Percentiles rank a stretch among this genome's conserved stretches.
These are phyloP conservation scores for Lymantria dispar DNA, from an alignment of 2,888 invertebrate genomes.

Conservation along the genomic window DNA sequence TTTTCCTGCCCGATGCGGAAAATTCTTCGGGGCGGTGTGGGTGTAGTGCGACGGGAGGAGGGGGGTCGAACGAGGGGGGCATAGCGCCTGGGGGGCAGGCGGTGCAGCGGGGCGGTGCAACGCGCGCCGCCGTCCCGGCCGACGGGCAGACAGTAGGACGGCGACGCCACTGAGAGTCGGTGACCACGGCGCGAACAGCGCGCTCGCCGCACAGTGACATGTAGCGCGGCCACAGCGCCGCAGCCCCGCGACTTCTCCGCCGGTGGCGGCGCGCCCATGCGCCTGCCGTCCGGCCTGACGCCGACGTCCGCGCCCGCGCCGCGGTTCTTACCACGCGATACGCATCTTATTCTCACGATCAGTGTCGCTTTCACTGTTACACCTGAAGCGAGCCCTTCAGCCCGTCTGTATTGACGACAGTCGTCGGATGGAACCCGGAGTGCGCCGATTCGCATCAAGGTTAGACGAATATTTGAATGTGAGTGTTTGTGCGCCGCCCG, in stretches of 20 bases:
- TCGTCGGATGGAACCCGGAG: slow-evolving; percentile 81
- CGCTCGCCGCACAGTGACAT: slow-evolving; percentile 79
- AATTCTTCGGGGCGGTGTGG: slow-evolving; percentile 80
- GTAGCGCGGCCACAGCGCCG: slow-evolving; percentile 77
- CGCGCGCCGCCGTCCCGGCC: slow-evolving; percentile 76
- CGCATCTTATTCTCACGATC: slow-evolving; percentile 45
- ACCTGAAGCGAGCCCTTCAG: slow-evolving; percentile 74
- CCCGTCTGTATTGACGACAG: slow-evolving; percentile 73
- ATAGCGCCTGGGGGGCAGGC: slow-evolving; percentile 69
- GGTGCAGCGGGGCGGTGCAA: slow-evolving; percentile 81
- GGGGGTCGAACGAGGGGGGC: slow-evolving; percentile 54
- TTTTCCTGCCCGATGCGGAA: slow-evolving; percentile 83
- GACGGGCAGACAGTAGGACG: slow-evolving; percentile 80
- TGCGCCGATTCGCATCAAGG: slow-evolving; percentile 82
- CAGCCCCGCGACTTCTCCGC: slow-evolving; percentile 69
- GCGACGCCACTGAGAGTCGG: slow-evolving; percentile 81
- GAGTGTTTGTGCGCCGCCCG: slow-evolving; percentile 75
- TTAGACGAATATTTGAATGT: slow-evolving; percentile 79
- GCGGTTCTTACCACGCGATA: slow-evolving; percentile 43
- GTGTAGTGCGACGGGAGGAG: slow-evolving; percentile 59
- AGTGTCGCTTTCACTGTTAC: slow-evolving; percentile 61
- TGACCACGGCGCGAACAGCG: slow-evolving; percentile 79
- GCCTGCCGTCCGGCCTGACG: slow-evolving; percentile 72
- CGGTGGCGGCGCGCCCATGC: slow-evolving; percentile 77
- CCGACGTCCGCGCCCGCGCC: slow-evolving; percentile 67